Conservation (phyloP, 2,113 vertebrate genomes). For the Xyrauchen texanus region DNA sequence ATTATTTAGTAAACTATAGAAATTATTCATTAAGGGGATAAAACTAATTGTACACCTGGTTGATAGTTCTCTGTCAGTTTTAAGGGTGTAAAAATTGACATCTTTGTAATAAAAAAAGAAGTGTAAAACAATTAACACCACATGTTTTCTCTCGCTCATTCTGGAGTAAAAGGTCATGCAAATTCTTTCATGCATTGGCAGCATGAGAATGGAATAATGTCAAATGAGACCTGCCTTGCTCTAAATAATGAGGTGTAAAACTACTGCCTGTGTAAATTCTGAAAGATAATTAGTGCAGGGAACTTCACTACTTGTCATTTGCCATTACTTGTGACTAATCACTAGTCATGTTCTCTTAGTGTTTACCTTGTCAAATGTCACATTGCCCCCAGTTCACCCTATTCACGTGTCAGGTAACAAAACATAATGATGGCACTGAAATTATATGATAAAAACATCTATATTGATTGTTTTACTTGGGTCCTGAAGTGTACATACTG, state of each 20-base stretch:
- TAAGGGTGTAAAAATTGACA: too few relatives aligned
- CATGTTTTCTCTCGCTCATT: background rate
- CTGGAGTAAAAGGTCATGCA: constrained; percentile 27
- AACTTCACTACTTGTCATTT: background rate
- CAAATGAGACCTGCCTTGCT: background rate
- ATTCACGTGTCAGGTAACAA: background rate
- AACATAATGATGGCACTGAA: too few relatives aligned
- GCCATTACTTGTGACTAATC: background rate
- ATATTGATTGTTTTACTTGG: too few relatives aligned
- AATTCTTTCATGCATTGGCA: background rate
- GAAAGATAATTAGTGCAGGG: constrained; percentile 11
- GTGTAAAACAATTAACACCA: too few relatives aligned
- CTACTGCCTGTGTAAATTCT: constrained; percentile 6
- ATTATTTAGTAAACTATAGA: too few relatives aligned
- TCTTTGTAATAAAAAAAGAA: too few relatives aligned
- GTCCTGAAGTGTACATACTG: too few relatives aligned
- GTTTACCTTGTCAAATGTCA: background rate
- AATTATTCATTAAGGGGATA: too few relatives aligned
- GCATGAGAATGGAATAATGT: background rate
- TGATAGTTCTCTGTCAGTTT: too few relatives aligned
- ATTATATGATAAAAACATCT: too few relatives aligned
- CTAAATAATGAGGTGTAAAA: constrained; percentile 35
- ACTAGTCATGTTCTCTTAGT: background rate
- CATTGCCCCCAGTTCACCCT: background rate
- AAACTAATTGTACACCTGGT: too few relatives aligned